phyloP scores from a whole-genome alignment of 2,888 invertebrate species.

The Chrysolina haemoptera region DNA sequence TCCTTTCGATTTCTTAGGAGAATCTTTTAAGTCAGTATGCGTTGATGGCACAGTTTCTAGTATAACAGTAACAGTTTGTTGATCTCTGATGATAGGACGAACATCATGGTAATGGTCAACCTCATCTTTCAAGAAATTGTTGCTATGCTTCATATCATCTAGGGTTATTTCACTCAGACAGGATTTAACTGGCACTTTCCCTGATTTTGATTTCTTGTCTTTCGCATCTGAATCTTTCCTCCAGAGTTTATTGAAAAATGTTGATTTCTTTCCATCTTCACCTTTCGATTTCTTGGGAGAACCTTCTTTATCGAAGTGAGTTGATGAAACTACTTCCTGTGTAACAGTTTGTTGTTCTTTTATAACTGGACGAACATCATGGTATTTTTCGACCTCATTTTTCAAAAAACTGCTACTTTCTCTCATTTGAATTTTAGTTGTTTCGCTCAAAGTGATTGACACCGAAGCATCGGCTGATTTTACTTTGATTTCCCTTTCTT shows the following conservation, averaged over 20 bases:
- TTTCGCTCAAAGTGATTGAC: neutral
- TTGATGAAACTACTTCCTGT: slow-evolving; percentile 1
- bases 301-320: slow-evolving; percentile 27
- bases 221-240: slow-evolving; percentile 35
- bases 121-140: slow-evolving; percentile 38
- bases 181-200: neutral
- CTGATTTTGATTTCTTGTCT: too few relatives aligned
- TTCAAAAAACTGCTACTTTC: slow-evolving; percentile 34
- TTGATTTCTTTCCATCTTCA: neutral
- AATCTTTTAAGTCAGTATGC: slow-evolving; percentile 25
- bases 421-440: slow-evolving; percentile 25
- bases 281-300: neutral
- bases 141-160: slow-evolving; percentile 30
- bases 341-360: neutral
- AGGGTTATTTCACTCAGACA: neutral
- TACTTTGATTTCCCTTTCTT: slow-evolving; percentile 38
- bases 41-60: neutral
- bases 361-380: slow-evolving; percentile 31
- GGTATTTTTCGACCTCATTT: slow-evolving; percentile 38
- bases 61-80: neutral
- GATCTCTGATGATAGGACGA: slow-evolving; percentile 4
- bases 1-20: slow-evolving; percentile 17
- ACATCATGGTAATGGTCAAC: slow-evolving; percentile 40
- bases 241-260: slow-evolving; percentile 9
- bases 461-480: slow-evolving; percentile 1